These are phyloP conservation scores for Sorex fumeus DNA, from an alignment of 2,113 vertebrate genomes.

Conservation along the genomic window DNA sequence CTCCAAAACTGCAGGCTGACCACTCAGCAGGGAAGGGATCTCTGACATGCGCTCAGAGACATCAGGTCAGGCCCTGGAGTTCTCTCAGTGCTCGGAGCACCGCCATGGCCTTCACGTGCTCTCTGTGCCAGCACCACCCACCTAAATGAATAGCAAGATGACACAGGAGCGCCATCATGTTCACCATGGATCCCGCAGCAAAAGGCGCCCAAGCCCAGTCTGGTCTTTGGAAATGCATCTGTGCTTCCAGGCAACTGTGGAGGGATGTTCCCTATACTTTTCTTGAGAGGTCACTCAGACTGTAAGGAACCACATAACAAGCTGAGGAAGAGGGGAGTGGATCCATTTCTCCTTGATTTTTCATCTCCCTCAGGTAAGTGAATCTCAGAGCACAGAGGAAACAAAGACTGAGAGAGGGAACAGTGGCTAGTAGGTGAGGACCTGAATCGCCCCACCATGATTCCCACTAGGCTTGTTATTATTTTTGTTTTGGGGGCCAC, in stretches of 20 bases:
- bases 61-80: too few species aligned
- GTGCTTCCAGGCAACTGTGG: neutral
- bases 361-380: neutral
- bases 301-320: neutral
- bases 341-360: neutral
- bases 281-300: neutral
- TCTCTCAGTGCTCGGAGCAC: neutral
- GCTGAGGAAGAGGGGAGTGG: neutral
- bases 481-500: too few species aligned
- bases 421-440: too few species aligned
- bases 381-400: neutral
- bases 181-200: neutral
- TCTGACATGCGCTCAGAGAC: neutral
- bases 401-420: neutral
- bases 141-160: neutral
- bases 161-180: neutral
- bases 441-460: too few species aligned
- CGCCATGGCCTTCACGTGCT: neutral
- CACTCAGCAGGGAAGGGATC: neutral
- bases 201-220: neutral
- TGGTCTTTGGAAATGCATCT: neutral
- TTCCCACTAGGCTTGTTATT: neutral
- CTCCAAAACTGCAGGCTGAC: fast-evolving
- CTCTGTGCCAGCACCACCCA: neutral
- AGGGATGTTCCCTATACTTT: neutral